Evolutionary conservation across 2,888 invertebrate species (phyloP), one percentile per base, ranked within the genome.

Genomic region (Biston stratarius): DNA sequence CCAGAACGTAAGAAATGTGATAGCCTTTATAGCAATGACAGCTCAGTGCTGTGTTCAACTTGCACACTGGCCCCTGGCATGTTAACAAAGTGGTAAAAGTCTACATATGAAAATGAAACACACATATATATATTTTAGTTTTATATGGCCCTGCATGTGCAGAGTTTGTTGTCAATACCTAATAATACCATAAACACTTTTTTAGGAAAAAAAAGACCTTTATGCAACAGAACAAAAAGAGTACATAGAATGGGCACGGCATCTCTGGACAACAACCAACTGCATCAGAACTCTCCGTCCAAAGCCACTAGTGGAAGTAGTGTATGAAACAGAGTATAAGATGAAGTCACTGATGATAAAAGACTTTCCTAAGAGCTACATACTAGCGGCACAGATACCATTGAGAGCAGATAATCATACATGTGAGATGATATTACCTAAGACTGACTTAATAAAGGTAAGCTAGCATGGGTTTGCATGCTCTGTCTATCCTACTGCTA

Each of bases 211-310:
- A 1, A 80, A 86, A 81, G 79, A 82, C 34, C 64, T 59, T 14
- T 93, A 92, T 63, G 67, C 77, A 47, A 81, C 83, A 44, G 93
- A 94, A 70, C 88, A 92, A 69, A 76, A 87, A 61, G 91, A 90
- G 55, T 94, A 76, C 70, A 75, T 76, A 69, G 85, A 86, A 56
- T 94, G 93, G 93, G 91, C 91, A 0, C 89, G 86, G 67, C 61
- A 75, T 0, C 63, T 86, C 0, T 94, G 93, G 93, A 65, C 74
- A 0, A 84, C 72, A 0, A 77, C 72, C 5, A 88, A 91, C 40
- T 90, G 89, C 55, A 77, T 85, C 1, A 75, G 91, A 10, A 89
- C 89, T 0, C 68, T 93, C 0, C 79, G 88, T 0, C 91, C 92
- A 0, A 89, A 87, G 47, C 89, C 88, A 0, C 57, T 68, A 0